These are phyloP conservation scores for Stercorarius parasiticus DNA, from an alignment of 2,113 vertebrate genomes.

Conservation along the genomic window DNA sequence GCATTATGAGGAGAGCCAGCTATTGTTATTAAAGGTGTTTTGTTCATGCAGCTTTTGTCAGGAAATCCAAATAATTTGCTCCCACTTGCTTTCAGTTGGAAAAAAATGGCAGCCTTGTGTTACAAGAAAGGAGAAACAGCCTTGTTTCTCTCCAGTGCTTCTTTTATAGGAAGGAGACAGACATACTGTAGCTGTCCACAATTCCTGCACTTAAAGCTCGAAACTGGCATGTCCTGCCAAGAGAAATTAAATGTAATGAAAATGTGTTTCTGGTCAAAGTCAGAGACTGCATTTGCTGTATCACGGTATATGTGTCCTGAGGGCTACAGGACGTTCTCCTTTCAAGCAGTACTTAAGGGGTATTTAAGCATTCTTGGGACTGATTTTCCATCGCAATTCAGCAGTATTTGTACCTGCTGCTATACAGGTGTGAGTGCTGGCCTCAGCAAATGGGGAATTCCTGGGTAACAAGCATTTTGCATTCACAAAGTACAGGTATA, in stretches of 20 bases:
- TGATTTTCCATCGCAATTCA: not conserved
- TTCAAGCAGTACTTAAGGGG: not conserved
- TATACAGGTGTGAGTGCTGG: not conserved
- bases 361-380: not conserved
- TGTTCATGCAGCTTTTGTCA: not conserved
- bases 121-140: not conserved
- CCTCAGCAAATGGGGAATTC: not conserved
- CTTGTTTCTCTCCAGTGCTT: not conserved
- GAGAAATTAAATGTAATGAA: not conserved
- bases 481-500: not conserved
- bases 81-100: not conserved
- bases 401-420: not conserved
- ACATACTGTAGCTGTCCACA: not conserved
- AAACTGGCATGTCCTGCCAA: not conserved
- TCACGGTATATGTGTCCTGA: not conserved
- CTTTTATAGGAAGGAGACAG: not conserved
- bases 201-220: not conserved
- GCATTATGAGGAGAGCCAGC: not conserved
- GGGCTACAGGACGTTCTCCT: accelerated
- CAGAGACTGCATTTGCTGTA: not conserved
- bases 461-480: not conserved
- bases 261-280: not conserved
- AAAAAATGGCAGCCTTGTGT: not conserved
- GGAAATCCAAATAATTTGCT: conserved; percentile 22
- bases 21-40: conserved; percentile 17